A percentile compares a stretch with the other conserved stretches of the same genome.
phyloP scores from a whole-genome alignment of 1,140 invertebrate genomes.

The Drosophila carrolli region DNA sequence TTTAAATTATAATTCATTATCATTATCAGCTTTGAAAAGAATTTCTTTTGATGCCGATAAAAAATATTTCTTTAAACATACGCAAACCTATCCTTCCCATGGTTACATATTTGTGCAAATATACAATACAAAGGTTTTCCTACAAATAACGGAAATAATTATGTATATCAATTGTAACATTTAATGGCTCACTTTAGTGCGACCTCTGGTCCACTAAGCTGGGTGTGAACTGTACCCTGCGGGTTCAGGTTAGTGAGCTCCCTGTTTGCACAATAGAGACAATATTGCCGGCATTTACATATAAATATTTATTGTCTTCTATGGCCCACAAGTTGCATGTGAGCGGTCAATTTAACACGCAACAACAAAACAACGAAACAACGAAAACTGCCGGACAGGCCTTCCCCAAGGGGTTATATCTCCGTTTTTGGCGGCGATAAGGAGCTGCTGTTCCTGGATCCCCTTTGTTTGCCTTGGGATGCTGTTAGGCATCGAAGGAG shows the following conservation, averaged over 20 bases:
- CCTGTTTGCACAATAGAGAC: conserved; percentile 5
- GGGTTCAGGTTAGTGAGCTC: conserved; percentile 21
- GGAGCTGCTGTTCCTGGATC: conserved; percentile 38
- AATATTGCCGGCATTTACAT: conserved; percentile 51
- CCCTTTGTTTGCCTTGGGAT: conserved; percentile 66
- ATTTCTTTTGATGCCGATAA: too few relatives aligned
- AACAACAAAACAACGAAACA: conserved; percentile 16
- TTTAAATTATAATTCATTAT: too few relatives aligned
- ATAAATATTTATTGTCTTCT: conserved; percentile 59
- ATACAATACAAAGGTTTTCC: not conserved
- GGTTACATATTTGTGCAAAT: not conserved
- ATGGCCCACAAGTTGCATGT: conserved; percentile 62
- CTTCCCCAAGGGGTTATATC: conserved; percentile 48
- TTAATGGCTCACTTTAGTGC: conserved; percentile 25
- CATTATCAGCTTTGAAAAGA: too few relatives aligned
- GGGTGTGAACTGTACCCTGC: conserved; percentile 65
- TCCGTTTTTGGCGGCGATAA: conserved; percentile 50
- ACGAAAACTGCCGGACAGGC: conserved; percentile 25
- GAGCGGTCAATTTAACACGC: conserved; percentile 67
- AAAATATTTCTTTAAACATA: too few relatives aligned
- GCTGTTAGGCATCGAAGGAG: conserved; percentile 17
- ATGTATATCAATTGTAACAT: conserved; percentile 12
- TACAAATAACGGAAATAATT: not conserved
- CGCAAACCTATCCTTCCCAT: too few relatives aligned
- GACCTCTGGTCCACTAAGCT: conserved; percentile 8